Evolutionary conservation across 2,888 invertebrate species (phyloP).

Genomic region (Melieria picta): DNA sequence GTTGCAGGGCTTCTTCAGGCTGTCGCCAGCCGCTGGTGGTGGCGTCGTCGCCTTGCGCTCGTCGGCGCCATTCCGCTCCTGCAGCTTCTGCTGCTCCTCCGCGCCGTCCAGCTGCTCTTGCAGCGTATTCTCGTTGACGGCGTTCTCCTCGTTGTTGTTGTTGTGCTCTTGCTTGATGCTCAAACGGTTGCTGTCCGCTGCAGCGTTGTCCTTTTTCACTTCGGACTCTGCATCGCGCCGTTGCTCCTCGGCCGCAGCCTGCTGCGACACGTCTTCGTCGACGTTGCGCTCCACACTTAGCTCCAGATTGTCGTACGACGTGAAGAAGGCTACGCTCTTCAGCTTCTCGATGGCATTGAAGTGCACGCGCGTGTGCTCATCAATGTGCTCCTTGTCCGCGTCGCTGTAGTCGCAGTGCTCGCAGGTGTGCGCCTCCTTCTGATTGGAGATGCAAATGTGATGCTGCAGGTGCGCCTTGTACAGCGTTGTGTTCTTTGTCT

Average conservation of each 20-base stretch:
- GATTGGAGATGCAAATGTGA: constrained; percentile 71
- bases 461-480: constrained; percentile 80
- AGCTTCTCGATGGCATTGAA: constrained; percentile 68
- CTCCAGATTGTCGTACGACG: constrained; percentile 62
- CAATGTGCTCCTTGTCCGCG: constrained; percentile 76
- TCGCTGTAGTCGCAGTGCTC: constrained; percentile 85
- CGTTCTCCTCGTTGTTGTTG: constrained; percentile 58
- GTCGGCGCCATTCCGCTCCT: not conserved
- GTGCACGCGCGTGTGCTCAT: constrained; percentile 84
- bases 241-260: not conserved
- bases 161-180: constrained; percentile 51
- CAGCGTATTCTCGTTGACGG: constrained; percentile 55
- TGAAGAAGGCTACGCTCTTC: constrained; percentile 63
- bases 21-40: not conserved
- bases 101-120: constrained; percentile 27
- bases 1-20: constrained; percentile 47
- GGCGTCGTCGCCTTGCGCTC: not conserved
- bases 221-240: not conserved
- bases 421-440: constrained; percentile 73
- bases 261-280: constrained; percentile 8
- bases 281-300: constrained; percentile 55
- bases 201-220: not conserved
- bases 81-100: constrained; percentile 5
- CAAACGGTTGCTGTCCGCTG: constrained; percentile 1
- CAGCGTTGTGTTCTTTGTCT: constrained; percentile 77